Base-by-base conservation (phyloP, 2,888 invertebrate species). In the Yponomeuta cagnagella region DNA sequence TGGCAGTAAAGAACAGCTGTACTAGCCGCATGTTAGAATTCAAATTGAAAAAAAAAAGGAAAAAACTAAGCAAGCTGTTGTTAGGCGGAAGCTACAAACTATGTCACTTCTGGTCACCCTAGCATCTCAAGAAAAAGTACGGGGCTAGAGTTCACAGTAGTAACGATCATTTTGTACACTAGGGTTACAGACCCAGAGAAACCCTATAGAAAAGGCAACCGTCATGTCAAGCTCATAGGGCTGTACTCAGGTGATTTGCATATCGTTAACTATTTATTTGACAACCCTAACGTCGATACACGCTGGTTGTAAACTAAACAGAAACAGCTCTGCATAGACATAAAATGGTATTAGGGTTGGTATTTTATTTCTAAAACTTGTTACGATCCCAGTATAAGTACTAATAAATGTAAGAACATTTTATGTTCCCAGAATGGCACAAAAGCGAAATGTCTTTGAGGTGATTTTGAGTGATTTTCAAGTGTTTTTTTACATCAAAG, bases 261-360 rank as follows among this genome's bases (percentile, higher is more conserved):
- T 76, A 73, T 74, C 71, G 74, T 74, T 76, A 77, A 75, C 75
- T 76, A 74, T 74, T 74, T 75, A 70, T 73, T 66, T 58, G 64
- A 71, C 71, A 72, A 63, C 72, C 73, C 72, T 74, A 72, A 68
- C 70, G 68, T 72, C 31, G 30, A 68, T 68, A 68, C 48, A 68
- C 30, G 68, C 12, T 52, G 68, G 15, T 48, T 52, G 30, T 5
- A 30, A 30, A 68, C 10, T 52, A 52, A 68, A 58, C 15, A 58
- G 12, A 15, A 58, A 15, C 15, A 58, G 12, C 12, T 58, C 15
- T 58, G 12, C 12, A 5, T 12, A 15, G 12, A 5, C 52, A 58
- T 15, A 58, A 58, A 58, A 3, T 23, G 23, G 3, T 58, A 15
- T 58, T 58, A 58, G 43, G 43, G 43, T 43, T 43, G 43, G 43